Base-by-base conservation (phyloP, 2,888 invertebrate genomes). In the Caenorhabditis doughertyi region DNA sequence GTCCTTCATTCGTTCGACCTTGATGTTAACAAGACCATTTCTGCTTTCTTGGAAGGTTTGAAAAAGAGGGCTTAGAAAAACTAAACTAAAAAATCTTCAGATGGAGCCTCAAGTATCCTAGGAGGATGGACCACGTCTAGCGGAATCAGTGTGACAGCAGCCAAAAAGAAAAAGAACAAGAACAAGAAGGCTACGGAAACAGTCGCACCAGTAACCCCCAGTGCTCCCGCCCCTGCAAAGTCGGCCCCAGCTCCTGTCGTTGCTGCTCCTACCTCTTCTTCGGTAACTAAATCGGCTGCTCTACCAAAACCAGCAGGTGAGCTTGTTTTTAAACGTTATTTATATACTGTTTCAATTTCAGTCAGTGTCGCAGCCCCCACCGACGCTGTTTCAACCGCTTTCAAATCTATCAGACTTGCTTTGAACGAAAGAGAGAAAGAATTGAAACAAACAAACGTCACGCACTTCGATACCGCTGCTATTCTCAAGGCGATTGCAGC, bases 1-100 rank as follows among this genome's bases (percentile, higher is more conserved):
- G 93, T 93, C 27, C 91, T 93, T 53, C 92, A 93, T 89, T 92
- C 92, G 82, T 92, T 92, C 87, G 93, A 93, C 77, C 90, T 93
- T 85, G 92, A 92, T 85, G 93, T 93, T 18, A 92, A 92, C 67
- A 91, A 90, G 56, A 92, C 93, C 47, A 93, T 93, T 79, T 92
- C 92, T 73, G 93, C 93, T n/a, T 93, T 92, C 87, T 87, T 92
- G 77, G 93, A 93, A 89, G 92, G 93, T 92, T 47, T 18, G 44
- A 47, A 18, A 72, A 11, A 8, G 27, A 23, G 39, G 16, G 44
- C 25, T 11, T 18, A n/a, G 5, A 39, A 35, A 47, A 47, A 35
- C 11, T 25, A 1, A 13, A 11, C 13, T 42, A 11, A 16, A 11
- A 8, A 13, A 18, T 35, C 71, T 85, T 73, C 32, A 89, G 89